Base-by-base conservation (phyloP, 2,888 invertebrate species). In the Athrips mouffetella region DNA sequence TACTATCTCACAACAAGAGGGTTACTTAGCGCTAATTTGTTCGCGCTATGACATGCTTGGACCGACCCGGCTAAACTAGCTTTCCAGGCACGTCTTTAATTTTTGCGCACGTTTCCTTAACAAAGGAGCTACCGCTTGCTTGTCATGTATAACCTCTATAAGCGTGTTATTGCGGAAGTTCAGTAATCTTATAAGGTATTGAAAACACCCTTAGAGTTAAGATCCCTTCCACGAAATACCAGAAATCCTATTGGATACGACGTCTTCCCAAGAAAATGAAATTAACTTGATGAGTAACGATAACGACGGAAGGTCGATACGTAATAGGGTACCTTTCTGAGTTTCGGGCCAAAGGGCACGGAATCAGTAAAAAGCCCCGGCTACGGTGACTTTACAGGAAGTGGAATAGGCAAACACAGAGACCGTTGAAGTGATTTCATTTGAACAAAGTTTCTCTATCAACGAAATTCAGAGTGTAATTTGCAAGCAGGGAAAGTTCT, bases 391-490 rank as follows among this genome's bases (percentile, higher is more conserved):
- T 72, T 68, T 65, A 65, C 69, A 68, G 70, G 70, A 77, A 75
- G 70, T 66, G 69, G 68, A 76, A 76, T 75, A 75, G 73, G 74
- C 68, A 76, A 77, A 76, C 69, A 72, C 70, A 72, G 73, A 74
- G 67, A 73, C 73, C 71, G 68, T 73, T 76, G 67, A 81, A 83
- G 79, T 80, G 75, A 83, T 83, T 83, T 80, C 76, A 80, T 84
- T 80, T 75, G 65, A 77, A 73, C 72, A 76, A 84, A 85, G 78
- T 83, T 86, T 80, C 76, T 80, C 79, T 83, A 85, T 84, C 80
- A 80, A 77, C 73, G 73, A 76, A 84, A 82, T 80, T 83, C 80
- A 71, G 78, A 72, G 76, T 74, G 78, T 85, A 85, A 87, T 87
- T 87, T 84, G 80, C 73, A 76, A 83, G 76, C 71, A 72, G 70